phyloP scores from a whole-genome alignment of 2,113 vertebrate species.

The Tapirus terrestris region DNA sequence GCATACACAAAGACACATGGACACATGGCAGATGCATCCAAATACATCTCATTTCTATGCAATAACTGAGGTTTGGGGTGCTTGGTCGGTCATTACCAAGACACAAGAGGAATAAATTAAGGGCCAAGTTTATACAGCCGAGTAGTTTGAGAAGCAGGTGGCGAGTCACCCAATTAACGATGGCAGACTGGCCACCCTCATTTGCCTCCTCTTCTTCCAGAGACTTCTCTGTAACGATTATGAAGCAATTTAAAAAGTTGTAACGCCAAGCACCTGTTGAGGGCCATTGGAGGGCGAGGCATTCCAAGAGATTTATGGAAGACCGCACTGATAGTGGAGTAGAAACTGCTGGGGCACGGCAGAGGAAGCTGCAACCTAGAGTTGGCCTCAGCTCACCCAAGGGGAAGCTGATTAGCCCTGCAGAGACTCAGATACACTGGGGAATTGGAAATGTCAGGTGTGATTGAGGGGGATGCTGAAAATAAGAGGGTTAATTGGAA shows the following conservation, averaged over 20 bases:
- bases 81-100: neutral
- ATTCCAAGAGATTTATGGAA: neutral
- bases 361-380: neutral
- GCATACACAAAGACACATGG: neutral
- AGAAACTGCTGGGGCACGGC: neutral
- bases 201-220: neutral
- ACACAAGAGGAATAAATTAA: neutral
- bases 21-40: neutral
- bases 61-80: neutral
- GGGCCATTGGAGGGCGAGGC: neutral
- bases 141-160: neutral
- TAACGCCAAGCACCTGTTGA: neutral
- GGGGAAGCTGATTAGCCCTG: neutral
- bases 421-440: neutral
- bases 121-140: neutral
- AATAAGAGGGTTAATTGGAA: neutral
- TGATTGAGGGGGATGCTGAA: neutral
- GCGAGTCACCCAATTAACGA: neutral
- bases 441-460: neutral
- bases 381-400: neutral
- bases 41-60: fast-evolving
- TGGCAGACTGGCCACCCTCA: neutral
- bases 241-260: neutral
- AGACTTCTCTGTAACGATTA: neutral
- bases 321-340: neutral